phyloP scores from a whole-genome alignment of 2,797 vertebrate species.

The Lagodon rhomboides region DNA sequence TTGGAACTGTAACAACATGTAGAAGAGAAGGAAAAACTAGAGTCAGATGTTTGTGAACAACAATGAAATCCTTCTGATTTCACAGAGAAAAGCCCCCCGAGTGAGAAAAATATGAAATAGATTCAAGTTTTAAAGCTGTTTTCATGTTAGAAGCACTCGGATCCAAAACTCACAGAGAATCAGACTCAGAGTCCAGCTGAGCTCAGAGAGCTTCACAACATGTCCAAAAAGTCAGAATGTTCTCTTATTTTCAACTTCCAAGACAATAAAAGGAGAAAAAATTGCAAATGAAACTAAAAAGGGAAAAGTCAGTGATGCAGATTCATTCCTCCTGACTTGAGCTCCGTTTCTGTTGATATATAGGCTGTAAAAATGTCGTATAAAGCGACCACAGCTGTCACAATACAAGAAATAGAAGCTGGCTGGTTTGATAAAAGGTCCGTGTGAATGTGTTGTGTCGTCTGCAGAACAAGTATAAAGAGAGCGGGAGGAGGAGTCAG shows the following conservation, averaged over 20 bases:
- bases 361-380: neutral
- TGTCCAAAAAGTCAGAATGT: neutral
- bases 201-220: neutral
- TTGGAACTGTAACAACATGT: too few relatives aligned
- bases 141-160: too few relatives aligned
- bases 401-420: neutral
- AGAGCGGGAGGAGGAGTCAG: constrained; percentile 84
- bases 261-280: neutral
- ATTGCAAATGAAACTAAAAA: neutral
- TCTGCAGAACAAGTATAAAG: constrained; percentile 86
- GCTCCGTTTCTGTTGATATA: neutral
- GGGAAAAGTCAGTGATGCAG: neutral
- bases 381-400: neutral
- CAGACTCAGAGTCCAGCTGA: neutral
- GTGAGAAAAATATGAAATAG: too few relatives aligned
- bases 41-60: too few relatives aligned
- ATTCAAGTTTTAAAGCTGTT: too few relatives aligned
- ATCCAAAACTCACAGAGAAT: neutral
- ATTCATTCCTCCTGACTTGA: too few relatives aligned
- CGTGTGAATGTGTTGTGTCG: neutral
- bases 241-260: neutral
- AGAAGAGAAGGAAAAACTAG: too few relatives aligned
- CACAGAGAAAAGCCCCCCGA: too few relatives aligned
- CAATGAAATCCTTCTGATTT: too few relatives aligned
- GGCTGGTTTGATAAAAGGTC: neutral